Percentiles rank a stretch among this genome's conserved stretches.
These are phyloP conservation scores for Nemurella pictetii DNA, from an alignment of 2,888 invertebrate species.

Conservation along the genomic window DNA sequence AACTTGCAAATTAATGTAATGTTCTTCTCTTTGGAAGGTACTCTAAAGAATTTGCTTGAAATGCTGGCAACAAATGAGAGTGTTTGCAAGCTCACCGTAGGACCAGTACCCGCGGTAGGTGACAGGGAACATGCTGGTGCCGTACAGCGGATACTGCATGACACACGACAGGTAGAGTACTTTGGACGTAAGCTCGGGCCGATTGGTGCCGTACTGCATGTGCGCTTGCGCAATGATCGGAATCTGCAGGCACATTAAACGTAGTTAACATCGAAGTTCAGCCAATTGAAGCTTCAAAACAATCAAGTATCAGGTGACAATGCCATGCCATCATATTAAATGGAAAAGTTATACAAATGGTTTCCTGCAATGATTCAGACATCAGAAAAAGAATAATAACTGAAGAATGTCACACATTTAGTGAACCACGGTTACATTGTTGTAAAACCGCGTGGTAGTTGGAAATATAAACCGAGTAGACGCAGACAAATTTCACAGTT, in stretches of 20 bases:
- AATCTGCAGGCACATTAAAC: conserved; percentile 60
- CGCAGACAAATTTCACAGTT: no score
- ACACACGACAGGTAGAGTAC: conserved; percentile 92
- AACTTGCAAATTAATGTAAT: no score
- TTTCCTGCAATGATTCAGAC: no score
- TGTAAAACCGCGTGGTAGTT: background rate
- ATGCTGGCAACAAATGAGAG: no score
- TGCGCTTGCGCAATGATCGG: conserved; percentile 87
- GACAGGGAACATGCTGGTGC: conserved; percentile 83
- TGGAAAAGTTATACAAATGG: no score
- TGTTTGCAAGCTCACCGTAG: conserved; percentile 63
- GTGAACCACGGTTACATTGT: conserved; percentile 21
- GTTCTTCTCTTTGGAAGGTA: no score
- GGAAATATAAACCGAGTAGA: background rate
- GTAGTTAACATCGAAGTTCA: no score
- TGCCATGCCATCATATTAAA: no score
- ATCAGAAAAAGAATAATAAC: background rate
- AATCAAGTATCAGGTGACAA: no score
- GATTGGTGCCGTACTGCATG: conserved; percentile 88
- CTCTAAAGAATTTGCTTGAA: no score
- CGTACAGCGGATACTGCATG: conserved; percentile 94
- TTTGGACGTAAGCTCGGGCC: conserved; percentile 88
- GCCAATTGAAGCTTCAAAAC: no score
- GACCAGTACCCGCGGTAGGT: conserved; percentile 94
- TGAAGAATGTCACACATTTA: conserved; percentile 12